phyloP scores from a whole-genome alignment of 2,797 vertebrate genomes.

The Sardinella longiceps region DNA sequence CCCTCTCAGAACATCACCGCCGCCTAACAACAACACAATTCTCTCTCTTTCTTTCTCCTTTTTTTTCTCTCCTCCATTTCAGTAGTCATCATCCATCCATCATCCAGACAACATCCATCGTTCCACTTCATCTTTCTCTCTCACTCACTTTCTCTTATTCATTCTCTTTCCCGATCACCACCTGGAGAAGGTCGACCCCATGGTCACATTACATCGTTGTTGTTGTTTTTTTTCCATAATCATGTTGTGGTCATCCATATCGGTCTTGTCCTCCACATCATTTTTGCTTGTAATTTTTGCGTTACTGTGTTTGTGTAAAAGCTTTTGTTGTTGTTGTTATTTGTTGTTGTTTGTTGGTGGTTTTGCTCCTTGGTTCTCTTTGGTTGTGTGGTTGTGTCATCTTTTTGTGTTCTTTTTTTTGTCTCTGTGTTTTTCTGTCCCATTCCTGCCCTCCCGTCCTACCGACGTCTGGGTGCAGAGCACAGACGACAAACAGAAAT shows the following conservation, averaged over 20 bases:
- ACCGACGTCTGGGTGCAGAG: conserved; percentile 76
- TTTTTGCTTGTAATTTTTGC: conserved; percentile 51
- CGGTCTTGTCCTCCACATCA: conserved; percentile 50
- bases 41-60: conserved; percentile 59
- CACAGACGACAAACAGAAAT: conserved; percentile 84
- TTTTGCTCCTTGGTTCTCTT: conserved; percentile 48
- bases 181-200: background rate
- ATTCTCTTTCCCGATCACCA: conserved; percentile 40
- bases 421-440: conserved; percentile 73
- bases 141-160: conserved; percentile 14
- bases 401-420: conserved; percentile 77
- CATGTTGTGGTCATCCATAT: conserved; percentile 45
- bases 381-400: conserved; percentile 75
- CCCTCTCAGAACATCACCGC: conserved; percentile 57
- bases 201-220: conserved; percentile 20
- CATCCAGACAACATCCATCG: conserved; percentile 33
- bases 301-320: background rate
- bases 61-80: too few relatives aligned
- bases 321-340: conserved; percentile 30
- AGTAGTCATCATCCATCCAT: conserved; percentile 9
- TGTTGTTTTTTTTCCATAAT: background rate
- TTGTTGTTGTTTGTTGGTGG: conserved; percentile 39
- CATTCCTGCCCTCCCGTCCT: conserved; percentile 63
- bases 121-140: conserved; percentile 26
- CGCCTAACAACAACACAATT: conserved; percentile 63